Percentiles rank a stretch among this genome's conserved stretches.
Evolutionary conservation across 2,113 vertebrate species (phyloP).

Genomic region (Motacilla tschutschensis): DNA sequence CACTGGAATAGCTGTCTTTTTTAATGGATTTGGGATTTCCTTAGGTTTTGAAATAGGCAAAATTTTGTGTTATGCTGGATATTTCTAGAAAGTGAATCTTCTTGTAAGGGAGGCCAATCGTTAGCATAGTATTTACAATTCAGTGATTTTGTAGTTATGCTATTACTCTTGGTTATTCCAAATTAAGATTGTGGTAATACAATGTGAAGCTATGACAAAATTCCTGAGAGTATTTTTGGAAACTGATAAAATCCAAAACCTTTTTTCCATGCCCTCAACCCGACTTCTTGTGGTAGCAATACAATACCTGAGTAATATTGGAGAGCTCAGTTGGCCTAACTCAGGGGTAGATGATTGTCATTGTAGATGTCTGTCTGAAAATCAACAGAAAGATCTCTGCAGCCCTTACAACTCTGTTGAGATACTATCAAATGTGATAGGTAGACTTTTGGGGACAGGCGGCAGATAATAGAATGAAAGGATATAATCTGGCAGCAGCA

Average conservation of each 20-base stretch:
- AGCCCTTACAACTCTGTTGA: background rate
- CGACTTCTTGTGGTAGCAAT: background rate
- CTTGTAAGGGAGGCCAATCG: background rate
- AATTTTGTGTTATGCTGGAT: background rate
- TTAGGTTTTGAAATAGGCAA: background rate
- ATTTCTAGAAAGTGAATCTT: background rate
- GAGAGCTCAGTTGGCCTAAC: background rate
- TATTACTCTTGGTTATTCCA: background rate
- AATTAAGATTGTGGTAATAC: background rate
- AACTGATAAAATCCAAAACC: background rate
- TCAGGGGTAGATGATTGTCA: background rate
- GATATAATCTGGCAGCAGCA: background rate
- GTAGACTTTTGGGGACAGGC: background rate
- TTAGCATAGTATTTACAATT: background rate
- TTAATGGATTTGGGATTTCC: background rate
- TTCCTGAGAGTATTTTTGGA: background rate
- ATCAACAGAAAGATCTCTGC: background rate
- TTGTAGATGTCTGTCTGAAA: background rate
- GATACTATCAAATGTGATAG: background rate
- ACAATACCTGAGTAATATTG: background rate
- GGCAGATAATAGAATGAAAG: background rate
- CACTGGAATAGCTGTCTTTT: background rate
- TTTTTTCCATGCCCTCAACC: background rate
- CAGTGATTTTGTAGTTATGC: background rate
- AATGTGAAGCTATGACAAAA: background rate